phyloP scores from a whole-genome alignment of 2,888 invertebrate genomes.

The Dyspetes luteomarginatus region DNA sequence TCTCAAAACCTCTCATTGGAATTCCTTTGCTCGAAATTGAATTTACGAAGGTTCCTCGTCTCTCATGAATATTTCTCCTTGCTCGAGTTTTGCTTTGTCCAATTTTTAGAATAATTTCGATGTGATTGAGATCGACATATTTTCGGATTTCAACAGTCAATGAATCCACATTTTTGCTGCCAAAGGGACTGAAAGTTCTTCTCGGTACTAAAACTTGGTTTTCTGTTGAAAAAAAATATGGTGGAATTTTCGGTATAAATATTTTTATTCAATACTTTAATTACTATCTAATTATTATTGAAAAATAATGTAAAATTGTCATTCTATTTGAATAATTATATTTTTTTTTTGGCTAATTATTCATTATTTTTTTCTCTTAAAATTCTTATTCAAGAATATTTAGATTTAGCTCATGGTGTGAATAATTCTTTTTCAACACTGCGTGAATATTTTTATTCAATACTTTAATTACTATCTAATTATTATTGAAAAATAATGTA shows the following conservation, averaged over 20 bases:
- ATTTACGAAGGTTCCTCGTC: neutral
- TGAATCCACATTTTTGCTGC: conserved; percentile 75
- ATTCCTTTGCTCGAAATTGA: neutral
- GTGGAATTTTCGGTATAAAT: too few relatives aligned
- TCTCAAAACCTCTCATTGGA: neutral
- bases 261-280: too few relatives aligned
- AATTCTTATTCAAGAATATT: neutral
- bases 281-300: too few relatives aligned
- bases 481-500: too few relatives aligned
- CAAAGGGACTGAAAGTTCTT: conserved; percentile 70
- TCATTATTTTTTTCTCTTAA: neutral
- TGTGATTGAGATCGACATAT: conserved; percentile 57
- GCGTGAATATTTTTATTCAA: too few relatives aligned
- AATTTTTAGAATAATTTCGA: conserved; percentile 58
- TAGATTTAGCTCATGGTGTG: too few relatives aligned
- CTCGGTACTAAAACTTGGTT: conserved; percentile 61
- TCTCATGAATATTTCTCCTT: neutral
- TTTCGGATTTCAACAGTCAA: conserved; percentile 45
- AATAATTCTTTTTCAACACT: too few relatives aligned
- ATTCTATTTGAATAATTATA: too few relatives aligned
- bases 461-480: too few relatives aligned
- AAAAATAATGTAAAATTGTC: too few relatives aligned
- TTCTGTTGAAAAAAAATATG: neutral
- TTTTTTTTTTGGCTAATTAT: too few relatives aligned
- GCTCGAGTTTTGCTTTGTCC: neutral